Evolutionary conservation across 2,888 invertebrate genomes (phyloP), one percentile per base, ranked within the genome.

Genomic region (Gastracanthus pulcherrimus): DNA sequence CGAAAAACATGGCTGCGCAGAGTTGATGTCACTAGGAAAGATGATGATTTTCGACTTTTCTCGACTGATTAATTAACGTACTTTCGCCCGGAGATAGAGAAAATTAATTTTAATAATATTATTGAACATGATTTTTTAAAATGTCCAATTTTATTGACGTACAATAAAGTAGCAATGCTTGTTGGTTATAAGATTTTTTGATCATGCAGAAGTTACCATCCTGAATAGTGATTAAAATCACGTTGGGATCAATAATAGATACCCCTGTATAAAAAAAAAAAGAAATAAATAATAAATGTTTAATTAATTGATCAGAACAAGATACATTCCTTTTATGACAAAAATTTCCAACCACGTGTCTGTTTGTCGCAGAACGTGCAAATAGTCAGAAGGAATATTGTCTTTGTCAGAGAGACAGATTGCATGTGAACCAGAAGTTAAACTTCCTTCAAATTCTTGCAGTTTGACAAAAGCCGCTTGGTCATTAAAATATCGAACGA

Each of bases 401-500:
- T 90, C 90, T 4, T 76, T 31, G 29, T 87, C 80, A 71, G 83
- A 45, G 19, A 87, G 85, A 82, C 87, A 88, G 60, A 82, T 85
- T 31, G 23, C 23, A 48, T 19, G 66, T 11, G 71, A 80, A 26
- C 83, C 76, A 4, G 84, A 55, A 3, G 70, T 80, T 5, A 83
- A 60, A n/a, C 77, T 48, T n/a, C 19, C 75, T 38, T 85, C 80
- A 13, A 83, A 62, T 16, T 29, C 58, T 62, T 83, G 78, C 0
- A 90, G 31, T 55, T 81, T 80, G 6, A 90, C 16, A 19, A 85
- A 85, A 62, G 85, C 83, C 77, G 91, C 84, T 81, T 83, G 83
- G 2, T 91, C 91, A 81, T 90, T 87, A 5, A 84, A 79, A 70
- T 88, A 90, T 71, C 89, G 90, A 23, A 89, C 38, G 23, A 90